Evolutionary conservation across 2,797 vertebrate genomes (phyloP).

Genomic region (Australoheros facetus): DNA sequence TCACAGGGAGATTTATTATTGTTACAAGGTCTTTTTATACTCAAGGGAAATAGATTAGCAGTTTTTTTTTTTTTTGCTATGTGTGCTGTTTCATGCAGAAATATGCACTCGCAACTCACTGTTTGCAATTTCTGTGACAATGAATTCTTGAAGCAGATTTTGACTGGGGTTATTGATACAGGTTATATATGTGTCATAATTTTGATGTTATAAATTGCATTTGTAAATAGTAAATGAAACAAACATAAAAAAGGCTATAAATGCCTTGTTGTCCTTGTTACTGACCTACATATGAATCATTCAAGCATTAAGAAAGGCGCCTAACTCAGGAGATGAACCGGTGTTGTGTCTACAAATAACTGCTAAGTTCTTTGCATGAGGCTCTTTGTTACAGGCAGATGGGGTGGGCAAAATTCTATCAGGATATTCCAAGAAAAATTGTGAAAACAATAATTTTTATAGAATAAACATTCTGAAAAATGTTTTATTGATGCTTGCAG

Average conservation of each 20-base stretch:
- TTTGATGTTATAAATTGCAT: neutral
- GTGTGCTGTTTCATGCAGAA: neutral
- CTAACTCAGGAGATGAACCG: too few species aligned
- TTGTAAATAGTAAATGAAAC: neutral
- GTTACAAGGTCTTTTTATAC: constrained; percentile 19
- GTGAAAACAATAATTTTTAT: too few species aligned
- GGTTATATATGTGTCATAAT: neutral
- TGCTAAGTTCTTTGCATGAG: too few species aligned
- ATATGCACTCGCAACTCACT: neutral
- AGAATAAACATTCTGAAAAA: too few species aligned
- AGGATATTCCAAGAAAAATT: too few species aligned
- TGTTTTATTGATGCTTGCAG: too few species aligned
- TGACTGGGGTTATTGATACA: neutral
- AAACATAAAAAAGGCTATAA: neutral
- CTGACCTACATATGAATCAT: too few species aligned
- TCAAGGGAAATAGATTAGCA: constrained; percentile 11
- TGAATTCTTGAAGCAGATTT: neutral
- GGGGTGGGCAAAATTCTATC: too few species aligned
- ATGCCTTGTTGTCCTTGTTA: neutral
- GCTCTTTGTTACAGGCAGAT: too few species aligned
- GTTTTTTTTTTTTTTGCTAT: constrained; percentile 2
- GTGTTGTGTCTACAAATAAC: too few species aligned
- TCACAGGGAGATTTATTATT: constrained; percentile 38
- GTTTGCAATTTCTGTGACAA: constrained; percentile 2
- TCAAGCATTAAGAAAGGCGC: too few species aligned